Evolutionary conservation across 2,797 vertebrate genomes (phyloP), one percentile per base, ranked within the genome.

Genomic region (Phoxinus dragarum): DNA sequence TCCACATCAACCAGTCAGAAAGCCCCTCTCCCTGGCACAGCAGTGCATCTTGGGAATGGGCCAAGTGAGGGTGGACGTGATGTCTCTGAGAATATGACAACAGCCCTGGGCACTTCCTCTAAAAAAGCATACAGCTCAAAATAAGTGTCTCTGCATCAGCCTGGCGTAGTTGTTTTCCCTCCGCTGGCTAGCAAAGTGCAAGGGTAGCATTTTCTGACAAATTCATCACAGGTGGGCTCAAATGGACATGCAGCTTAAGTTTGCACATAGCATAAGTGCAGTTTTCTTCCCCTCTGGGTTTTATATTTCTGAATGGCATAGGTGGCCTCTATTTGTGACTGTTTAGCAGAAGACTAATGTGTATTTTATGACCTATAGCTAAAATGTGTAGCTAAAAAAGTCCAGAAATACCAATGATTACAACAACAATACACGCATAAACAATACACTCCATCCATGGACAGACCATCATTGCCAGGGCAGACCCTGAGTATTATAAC

Each of bases 41-140:
- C 91, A 80, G 92, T 94, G 93, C 87, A 93, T 95, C 92, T 92
- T 89, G 92, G 93, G 90, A 86, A 49, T 23, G 40, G 66, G 75
- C 75, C 80, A 83, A 68, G 75, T 21, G 19, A 67, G 72, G 87
- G 87, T 86, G 85, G 85, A 86, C 83, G 71, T 74, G 88, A 91
- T 92, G 91, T 86, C 88, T 94, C 91, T 91, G 72, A 75, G 88
- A 92, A 91, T 86, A 89, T 92, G 93, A 94, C 93, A 93, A 91
- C 90, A 90, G 92, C 93, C 93, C 40, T 6, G 23, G 91, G 91
- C 90, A 11, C 89, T 94, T 94, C 92, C 89, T 93, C 94, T 92
- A 94, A 89, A 89, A 89, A 94, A 91, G 42, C 84, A 87, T 89
- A 91, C 88, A 89, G 89, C 84, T 92, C 92, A 90, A 72, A 90